A percentile compares a stretch with the other conserved stretches of the same genome.
These are phyloP conservation scores for Chloromyia formosa DNA, from an alignment of 2,888 invertebrate species.

Conservation along the genomic window DNA sequence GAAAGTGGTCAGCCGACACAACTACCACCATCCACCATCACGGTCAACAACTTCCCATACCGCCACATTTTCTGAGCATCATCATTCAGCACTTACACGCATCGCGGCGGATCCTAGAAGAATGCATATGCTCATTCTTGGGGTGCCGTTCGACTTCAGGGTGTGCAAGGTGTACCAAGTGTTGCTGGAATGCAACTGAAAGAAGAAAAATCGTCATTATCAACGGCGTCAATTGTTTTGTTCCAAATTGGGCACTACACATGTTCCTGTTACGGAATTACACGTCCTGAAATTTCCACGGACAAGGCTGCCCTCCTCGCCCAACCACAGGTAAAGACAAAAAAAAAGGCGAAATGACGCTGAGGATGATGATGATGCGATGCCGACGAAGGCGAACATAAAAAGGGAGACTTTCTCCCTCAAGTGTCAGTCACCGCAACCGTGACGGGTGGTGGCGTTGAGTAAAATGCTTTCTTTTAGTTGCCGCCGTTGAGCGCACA, in stretches of 20 bases:
- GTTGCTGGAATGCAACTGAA: slow-evolving; percentile 15
- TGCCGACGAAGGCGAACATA: neutral
- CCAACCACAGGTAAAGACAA: neutral
- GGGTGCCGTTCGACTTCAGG: too few relatives aligned
- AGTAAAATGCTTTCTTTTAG: slow-evolving; percentile 31
- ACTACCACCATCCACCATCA: too few relatives aligned
- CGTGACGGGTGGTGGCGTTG: slow-evolving; percentile 25
- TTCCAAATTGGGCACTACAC: slow-evolving; percentile 21
- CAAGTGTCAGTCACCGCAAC: slow-evolving; percentile 34
- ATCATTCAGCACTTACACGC: too few relatives aligned
- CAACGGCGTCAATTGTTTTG: slow-evolving; percentile 12
- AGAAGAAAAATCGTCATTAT: neutral
- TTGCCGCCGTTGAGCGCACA: neutral
- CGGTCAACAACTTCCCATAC: too few relatives aligned
- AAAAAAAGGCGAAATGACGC: neutral
- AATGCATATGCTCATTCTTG: too few relatives aligned
- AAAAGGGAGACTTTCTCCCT: neutral
- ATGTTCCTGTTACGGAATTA: slow-evolving; percentile 30
- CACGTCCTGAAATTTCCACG: slow-evolving; percentile 22
- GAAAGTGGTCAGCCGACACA: too few relatives aligned
- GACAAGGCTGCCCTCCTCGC: neutral
- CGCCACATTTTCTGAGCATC: too few relatives aligned
- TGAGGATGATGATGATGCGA: slow-evolving; percentile 1
- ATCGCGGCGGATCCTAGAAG: too few relatives aligned
- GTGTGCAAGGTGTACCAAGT: neutral